Conservation (phyloP, 2,113 vertebrate genomes). For the Alouatta palliata region DNA sequence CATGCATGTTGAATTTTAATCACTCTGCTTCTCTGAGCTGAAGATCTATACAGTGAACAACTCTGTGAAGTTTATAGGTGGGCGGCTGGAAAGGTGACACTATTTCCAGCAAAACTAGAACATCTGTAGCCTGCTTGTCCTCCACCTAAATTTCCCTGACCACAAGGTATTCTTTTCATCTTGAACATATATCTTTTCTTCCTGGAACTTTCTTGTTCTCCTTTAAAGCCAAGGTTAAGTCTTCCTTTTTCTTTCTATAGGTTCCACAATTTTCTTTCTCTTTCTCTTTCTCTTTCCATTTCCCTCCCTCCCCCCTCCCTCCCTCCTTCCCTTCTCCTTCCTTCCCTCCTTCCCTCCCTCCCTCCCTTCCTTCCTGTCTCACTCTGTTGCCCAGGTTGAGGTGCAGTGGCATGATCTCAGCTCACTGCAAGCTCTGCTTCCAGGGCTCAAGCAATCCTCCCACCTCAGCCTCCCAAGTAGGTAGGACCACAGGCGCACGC, state of each 20-base stretch:
- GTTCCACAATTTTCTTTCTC: background rate
- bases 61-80: background rate
- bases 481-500: too few relatives aligned
- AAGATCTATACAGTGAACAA: background rate
- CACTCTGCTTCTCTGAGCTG: background rate
- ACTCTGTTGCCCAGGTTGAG: too few relatives aligned
- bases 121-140: constrained; percentile 7
- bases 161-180: constrained; percentile 41
- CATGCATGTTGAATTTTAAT: constrained; percentile 19
- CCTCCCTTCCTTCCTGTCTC: too few relatives aligned
- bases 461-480: too few relatives aligned
- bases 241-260: background rate
- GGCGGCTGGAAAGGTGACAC: background rate
- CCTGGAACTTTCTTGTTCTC: constrained; percentile 16
- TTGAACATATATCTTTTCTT: background rate
- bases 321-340: too few relatives aligned
- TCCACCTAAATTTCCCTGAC: background rate
- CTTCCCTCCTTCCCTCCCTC: too few relatives aligned
- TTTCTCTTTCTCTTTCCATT: background rate
- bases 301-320: too few relatives aligned
- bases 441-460: too few relatives aligned
- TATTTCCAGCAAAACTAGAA: constrained; percentile 21
- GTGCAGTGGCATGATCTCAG: too few relatives aligned
- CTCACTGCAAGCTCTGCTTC: too few relatives aligned
- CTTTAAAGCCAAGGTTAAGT: background rate